Evolutionary conservation across 2,113 vertebrate species (phyloP).

Genomic region (Mellivora capensis): DNA sequence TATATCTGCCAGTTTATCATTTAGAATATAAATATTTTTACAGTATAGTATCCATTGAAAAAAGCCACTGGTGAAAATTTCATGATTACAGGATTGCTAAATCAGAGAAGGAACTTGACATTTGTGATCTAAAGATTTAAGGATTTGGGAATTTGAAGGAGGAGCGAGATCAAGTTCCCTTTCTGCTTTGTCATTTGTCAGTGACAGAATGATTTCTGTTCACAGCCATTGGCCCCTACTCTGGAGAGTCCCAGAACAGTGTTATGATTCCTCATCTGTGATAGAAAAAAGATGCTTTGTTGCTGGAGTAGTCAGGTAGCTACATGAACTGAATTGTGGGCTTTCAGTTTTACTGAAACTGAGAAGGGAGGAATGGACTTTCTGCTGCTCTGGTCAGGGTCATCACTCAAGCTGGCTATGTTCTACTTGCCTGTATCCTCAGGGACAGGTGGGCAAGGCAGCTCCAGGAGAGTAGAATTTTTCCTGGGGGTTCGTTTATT

Average conservation of each 20-base stretch:
- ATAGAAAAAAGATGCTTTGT: background rate
- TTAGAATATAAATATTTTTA: constrained; percentile 13
- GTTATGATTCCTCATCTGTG: background rate
- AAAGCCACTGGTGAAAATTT: constrained; percentile 5
- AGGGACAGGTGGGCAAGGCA: background rate
- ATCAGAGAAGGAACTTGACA: background rate
- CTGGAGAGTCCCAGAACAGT: background rate
- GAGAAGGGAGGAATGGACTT: background rate
- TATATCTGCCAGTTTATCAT: background rate
- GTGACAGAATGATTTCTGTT: constrained; percentile 15
- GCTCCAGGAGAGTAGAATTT: background rate
- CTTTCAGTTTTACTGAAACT: background rate
- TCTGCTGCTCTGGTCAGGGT: background rate
- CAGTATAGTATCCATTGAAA: background rate
- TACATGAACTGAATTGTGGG: background rate
- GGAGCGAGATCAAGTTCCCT: background rate
- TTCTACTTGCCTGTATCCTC: background rate
- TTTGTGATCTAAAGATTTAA: constrained; percentile 33
- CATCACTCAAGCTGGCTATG: background rate
- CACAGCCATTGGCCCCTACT: background rate
- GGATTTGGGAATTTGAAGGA: background rate
- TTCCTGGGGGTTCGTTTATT: background rate
- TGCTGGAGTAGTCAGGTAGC: background rate
- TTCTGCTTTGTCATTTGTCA: constrained; percentile 27
- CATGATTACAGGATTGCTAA: background rate